phyloP scores from a whole-genome alignment of 2,113 vertebrate genomes.

The Eulacestoma nigropectus region DNA sequence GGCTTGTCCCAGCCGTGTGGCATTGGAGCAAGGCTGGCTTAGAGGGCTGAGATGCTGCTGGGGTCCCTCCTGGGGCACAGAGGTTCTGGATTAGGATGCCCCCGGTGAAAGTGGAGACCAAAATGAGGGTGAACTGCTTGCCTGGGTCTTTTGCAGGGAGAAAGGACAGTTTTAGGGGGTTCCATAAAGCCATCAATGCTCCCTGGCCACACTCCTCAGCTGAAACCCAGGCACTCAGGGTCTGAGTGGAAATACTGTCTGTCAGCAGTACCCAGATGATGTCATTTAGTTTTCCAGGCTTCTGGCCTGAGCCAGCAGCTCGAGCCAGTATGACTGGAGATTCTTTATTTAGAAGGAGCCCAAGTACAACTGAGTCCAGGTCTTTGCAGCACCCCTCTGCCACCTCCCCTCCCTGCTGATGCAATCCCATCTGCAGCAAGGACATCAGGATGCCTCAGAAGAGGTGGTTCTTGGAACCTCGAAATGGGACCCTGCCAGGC shows the following conservation, averaged over 20 bases:
- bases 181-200: not conserved
- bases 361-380: not conserved
- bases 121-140: not conserved
- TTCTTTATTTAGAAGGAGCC: conserved; percentile 52
- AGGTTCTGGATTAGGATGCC: not conserved
- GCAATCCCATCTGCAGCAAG: not conserved
- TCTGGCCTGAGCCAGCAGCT: conserved; percentile 48
- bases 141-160: not conserved
- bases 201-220: not conserved
- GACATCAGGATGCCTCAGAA: not conserved
- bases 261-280: conserved; percentile 15
- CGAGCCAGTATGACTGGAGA: conserved; percentile 13
- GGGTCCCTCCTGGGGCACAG: not conserved
- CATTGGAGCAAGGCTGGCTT: not conserved
- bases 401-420: conserved; percentile 10
- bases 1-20: rapidly evolving
- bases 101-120: not conserved
- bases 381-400: not conserved
- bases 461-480: not conserved
- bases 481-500: rapidly evolving
- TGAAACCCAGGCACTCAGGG: not conserved
- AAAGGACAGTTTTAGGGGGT: not conserved
- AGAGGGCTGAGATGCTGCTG: not conserved
- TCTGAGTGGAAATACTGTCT: conserved; percentile 7
- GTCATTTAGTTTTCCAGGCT: conserved; percentile 56